Percentiles rank a stretch among this genome's conserved stretches.
phyloP scores from a whole-genome alignment of 1,140 invertebrate genomes.

The Panonychus citri region DNA sequence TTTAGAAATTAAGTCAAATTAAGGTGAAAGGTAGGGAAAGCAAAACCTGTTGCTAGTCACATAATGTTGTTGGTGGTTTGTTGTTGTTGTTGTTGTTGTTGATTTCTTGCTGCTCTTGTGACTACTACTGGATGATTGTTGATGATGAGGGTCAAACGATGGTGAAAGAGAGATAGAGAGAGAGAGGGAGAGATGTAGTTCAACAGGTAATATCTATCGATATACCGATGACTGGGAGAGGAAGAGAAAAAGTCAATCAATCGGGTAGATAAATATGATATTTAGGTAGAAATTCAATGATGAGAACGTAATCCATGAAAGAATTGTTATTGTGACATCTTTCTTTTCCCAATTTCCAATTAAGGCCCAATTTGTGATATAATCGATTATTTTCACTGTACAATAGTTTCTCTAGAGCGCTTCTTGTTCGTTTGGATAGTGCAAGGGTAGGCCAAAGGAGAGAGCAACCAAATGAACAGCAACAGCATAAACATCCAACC shows the following conservation, averaged over 20 bases:
- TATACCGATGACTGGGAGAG: no score
- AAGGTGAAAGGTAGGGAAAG: no score
- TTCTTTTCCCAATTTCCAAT: constrained; percentile 11
- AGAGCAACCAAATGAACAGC: constrained; percentile 12
- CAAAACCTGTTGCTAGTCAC: no score
- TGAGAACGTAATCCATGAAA: constrained; percentile 12
- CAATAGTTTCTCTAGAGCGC: constrained; percentile 9
- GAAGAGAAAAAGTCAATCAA: constrained; percentile 1
- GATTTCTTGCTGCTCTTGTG: no score
- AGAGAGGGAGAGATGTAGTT: no score
- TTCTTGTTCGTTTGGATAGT: constrained; percentile 9
- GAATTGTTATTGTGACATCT: constrained; percentile 9
- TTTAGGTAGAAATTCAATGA: constrained; percentile 12
- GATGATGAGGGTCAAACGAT: no score
- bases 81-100: no score
- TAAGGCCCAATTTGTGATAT: constrained; percentile 12
- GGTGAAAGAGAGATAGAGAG: no score
- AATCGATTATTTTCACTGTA: constrained; percentile 10
- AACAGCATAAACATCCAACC: constrained; percentile 12
- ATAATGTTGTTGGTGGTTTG: no score
- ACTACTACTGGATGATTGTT: no score
- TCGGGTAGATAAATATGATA: constrained; percentile 12
- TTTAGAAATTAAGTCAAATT: no score
- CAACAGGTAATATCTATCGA: no score
- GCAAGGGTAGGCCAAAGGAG: constrained; percentile 12